Conservation (phyloP, 2,888 invertebrate genomes). For the Criorhina ranunculi region DNA sequence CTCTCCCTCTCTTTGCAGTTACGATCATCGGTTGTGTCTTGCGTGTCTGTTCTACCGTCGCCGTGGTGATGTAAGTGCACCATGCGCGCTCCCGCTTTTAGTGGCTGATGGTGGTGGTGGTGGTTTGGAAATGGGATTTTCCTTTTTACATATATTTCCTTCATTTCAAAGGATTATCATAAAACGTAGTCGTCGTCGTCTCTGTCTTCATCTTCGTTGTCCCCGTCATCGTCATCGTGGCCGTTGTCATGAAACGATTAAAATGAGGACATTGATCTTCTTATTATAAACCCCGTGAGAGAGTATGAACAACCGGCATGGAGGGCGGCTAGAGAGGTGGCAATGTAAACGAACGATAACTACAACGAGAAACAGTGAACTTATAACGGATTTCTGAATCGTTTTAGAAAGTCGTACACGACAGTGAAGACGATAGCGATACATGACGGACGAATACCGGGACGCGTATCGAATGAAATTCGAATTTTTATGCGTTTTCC, state of each 20-base stretch:
- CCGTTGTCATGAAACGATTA: constrained; percentile 57
- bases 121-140: constrained; percentile 62
- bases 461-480: constrained; percentile 38
- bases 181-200: constrained; percentile 36
- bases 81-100: neutral
- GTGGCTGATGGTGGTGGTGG: constrained; percentile 45
- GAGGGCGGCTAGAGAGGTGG: constrained; percentile 5
- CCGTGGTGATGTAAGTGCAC: neutral
- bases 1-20: neutral
- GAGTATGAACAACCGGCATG: neutral
- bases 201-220: neutral
- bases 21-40: neutral
- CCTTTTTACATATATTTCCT: constrained; percentile 57
- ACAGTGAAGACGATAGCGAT: neutral
- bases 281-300: constrained; percentile 35
- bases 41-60: too few species aligned
- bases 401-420: constrained; percentile 68
- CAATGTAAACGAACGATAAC: constrained; percentile 63
- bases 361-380: constrained; percentile 52
- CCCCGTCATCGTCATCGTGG: constrained; percentile 8
- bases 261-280: constrained; percentile 75
- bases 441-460: constrained; percentile 21
- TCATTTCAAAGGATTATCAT: constrained; percentile 68
- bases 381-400: constrained; percentile 73
- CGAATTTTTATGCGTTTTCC: constrained; percentile 49